Conservation (phyloP, 2,113 vertebrate species). For the Odobenus rosmarus region DNA sequence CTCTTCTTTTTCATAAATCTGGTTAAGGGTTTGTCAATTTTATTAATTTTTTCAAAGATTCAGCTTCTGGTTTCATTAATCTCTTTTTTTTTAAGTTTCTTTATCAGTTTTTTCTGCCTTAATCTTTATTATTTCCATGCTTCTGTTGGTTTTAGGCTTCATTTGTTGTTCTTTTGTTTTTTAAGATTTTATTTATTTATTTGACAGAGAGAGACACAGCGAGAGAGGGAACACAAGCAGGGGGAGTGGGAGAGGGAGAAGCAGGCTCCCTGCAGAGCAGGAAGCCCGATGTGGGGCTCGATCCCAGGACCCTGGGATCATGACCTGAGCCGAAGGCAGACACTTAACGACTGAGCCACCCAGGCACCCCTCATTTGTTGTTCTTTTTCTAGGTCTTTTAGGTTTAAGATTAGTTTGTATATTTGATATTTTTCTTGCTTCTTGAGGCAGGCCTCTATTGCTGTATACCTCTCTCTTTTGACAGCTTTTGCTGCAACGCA, state of each 20-base stretch:
- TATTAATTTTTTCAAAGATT: not conserved
- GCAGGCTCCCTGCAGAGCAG: no score
- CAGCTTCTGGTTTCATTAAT: not conserved
- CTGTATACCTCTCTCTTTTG: not conserved
- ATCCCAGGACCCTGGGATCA: no score
- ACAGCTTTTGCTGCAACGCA: not conserved
- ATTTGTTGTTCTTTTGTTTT: not conserved
- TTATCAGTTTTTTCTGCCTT: not conserved
- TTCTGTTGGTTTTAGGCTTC: not conserved
- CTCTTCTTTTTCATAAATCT: not conserved
- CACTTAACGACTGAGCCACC: no score
- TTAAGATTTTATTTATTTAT: no score
- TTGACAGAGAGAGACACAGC: no score
- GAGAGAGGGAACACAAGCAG: no score
- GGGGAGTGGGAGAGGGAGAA: no score
- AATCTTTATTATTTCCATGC: not conserved
- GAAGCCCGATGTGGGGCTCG: no score
- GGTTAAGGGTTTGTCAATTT: not conserved
- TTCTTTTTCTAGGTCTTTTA: not conserved
- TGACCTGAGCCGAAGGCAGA: no score
- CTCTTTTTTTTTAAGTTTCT: not conserved
- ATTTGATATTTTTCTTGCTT: not conserved
- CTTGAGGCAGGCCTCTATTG: not conserved
- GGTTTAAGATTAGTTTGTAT: not conserved
- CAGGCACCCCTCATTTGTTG: no score